These are phyloP conservation scores for Ictalurus furcatus DNA, from an alignment of 2,113 vertebrate species.

Conservation along the genomic window DNA sequence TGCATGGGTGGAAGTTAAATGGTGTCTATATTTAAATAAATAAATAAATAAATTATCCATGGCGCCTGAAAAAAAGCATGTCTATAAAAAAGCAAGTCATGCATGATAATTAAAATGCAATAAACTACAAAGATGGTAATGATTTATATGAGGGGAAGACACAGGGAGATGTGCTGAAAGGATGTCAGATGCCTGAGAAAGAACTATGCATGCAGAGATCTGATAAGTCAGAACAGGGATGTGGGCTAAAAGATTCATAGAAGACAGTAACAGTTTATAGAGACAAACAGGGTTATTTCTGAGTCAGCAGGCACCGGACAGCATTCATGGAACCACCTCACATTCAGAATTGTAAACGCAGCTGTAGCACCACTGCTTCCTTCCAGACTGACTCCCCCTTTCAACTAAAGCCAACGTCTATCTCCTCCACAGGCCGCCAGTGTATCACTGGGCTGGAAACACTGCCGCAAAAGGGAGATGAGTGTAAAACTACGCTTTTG, in stretches of 20 bases:
- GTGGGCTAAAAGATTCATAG: constrained; percentile 34
- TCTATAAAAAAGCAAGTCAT: neutral
- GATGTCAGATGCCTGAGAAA: neutral
- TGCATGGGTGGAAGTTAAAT: neutral
- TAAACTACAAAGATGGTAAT: neutral
- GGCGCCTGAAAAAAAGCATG: constrained; percentile 20
- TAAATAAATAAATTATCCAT: no score
- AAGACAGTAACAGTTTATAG: constrained; percentile 13
- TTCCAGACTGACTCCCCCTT: constrained; percentile 31
- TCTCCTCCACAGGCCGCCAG: neutral
- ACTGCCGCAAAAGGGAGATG: constrained; percentile 19
- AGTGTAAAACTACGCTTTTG: constrained; percentile 23
- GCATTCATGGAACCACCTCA: constrained; percentile 44
- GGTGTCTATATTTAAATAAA: neutral
- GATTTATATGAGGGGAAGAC: constrained; percentile 17
- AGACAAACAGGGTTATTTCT: constrained; percentile 47
- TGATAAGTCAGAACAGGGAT: neutral
- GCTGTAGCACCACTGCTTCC: constrained; percentile 12
- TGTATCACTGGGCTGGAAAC: constrained; percentile 27
- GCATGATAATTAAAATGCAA: neutral
- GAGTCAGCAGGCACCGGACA: constrained; percentile 49
- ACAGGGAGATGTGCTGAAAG: neutral
- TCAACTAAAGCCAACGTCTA: constrained; percentile 43
- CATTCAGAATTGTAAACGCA: constrained; percentile 27
- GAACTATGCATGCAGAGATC: neutral